phyloP scores from a whole-genome alignment of 2,113 vertebrate species.

The Notechis scutatus region DNA sequence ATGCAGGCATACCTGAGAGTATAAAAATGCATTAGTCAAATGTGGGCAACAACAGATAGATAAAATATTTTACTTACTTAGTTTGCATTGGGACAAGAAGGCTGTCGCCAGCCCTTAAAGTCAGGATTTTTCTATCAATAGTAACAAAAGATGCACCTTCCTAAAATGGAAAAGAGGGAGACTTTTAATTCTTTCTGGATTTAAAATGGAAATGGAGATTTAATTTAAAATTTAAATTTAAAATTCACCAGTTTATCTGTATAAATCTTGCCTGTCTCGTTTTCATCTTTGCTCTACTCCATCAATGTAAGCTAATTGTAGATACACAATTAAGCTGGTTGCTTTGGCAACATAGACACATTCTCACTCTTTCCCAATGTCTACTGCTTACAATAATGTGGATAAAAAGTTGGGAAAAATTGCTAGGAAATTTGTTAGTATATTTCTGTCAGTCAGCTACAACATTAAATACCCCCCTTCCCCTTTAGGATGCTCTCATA shows the following conservation, averaged over 20 bases:
- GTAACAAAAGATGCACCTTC: constrained; percentile 79
- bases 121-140: constrained; percentile 60
- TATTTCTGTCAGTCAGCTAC: not conserved
- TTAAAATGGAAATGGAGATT: not conserved
- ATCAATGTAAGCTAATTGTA: not conserved
- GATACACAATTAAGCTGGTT: not conserved
- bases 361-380: not conserved
- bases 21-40: not conserved
- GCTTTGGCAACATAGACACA: not conserved
- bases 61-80: constrained; percentile 71
- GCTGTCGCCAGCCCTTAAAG: constrained; percentile 78
- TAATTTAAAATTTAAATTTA: not conserved
- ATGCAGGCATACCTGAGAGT: not conserved
- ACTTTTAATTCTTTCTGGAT: constrained; percentile 21
- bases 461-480: not conserved
- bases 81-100: constrained; percentile 77
- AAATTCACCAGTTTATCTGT: not conserved
- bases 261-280: not conserved
- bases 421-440: not conserved
- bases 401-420: not conserved
- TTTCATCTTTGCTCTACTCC: not conserved
- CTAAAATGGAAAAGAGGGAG: constrained; percentile 60
- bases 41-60: not conserved
- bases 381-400: not conserved
- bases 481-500: not conserved